phyloP scores from a whole-genome alignment of 2,113 vertebrate genomes.

The Megaceryle maxima region DNA sequence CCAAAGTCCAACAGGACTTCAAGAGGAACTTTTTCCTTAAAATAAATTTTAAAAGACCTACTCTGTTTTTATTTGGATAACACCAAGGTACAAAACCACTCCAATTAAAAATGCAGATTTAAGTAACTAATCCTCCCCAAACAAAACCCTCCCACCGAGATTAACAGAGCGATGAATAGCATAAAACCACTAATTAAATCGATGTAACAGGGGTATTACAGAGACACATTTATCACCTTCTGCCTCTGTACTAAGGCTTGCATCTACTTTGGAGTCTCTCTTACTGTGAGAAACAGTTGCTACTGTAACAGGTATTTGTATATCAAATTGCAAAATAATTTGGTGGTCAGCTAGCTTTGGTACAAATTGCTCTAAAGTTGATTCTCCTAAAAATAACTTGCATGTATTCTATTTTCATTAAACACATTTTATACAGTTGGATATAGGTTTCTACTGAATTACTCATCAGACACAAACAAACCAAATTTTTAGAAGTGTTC shows the following conservation, averaged over 20 bases:
- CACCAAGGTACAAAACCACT: neutral
- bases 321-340: neutral
- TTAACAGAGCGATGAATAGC: neutral
- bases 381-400: neutral
- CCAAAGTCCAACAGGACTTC: neutral
- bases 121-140: neutral
- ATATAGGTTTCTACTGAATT: neutral
- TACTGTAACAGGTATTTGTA: neutral
- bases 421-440: neutral
- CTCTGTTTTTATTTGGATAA: neutral
- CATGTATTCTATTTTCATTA: neutral
- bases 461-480: neutral
- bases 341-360: neutral
- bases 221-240: neutral
- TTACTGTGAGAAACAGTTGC: neutral
- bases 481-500: neutral
- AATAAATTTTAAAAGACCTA: neutral
- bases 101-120: constrained; percentile 31
- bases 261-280: neutral
- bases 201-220: neutral
- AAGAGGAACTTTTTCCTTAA: neutral
- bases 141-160: constrained; percentile 21
- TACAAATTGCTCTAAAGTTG: neutral
- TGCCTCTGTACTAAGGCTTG: neutral
- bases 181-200: constrained; percentile 37